Conservation (phyloP, 2,888 invertebrate genomes). For the Hirtodrosophila histrioides region DNA sequence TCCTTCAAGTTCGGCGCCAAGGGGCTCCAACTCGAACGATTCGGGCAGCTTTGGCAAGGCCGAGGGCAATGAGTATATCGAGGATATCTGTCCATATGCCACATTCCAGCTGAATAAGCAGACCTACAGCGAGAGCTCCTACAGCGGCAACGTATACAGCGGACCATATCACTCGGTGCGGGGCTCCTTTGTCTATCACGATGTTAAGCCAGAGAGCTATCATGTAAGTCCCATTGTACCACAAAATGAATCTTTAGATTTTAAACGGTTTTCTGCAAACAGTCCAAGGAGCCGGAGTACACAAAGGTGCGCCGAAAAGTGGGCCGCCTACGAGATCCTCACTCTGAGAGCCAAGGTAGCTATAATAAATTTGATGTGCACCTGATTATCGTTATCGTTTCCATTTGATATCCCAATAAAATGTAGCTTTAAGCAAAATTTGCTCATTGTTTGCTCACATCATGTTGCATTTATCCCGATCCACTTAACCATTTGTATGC, state of each 20-base stretch:
- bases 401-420: constrained; percentile 20
- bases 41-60: constrained; percentile 86
- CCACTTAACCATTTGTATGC: constrained; percentile 24
- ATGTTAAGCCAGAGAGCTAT: constrained; percentile 88
- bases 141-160: constrained; percentile 94
- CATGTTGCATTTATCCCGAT: constrained; percentile 21
- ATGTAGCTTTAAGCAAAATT: constrained; percentile 73
- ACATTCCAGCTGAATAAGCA: constrained; percentile 95
- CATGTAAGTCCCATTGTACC: constrained; percentile 76
- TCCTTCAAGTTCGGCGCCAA: constrained; percentile 84
- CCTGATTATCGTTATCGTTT: constrained; percentile 6
- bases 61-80: constrained; percentile 90
- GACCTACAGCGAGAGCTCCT: constrained; percentile 94
- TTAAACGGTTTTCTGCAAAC: background rate
- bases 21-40: constrained; percentile 85
- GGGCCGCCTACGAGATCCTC: constrained; percentile 90
- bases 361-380: constrained; percentile 10
- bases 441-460: constrained; percentile 48
- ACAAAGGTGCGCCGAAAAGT: constrained; percentile 94
- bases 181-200: constrained; percentile 95
- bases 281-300: constrained; percentile 91
- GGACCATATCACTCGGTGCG: constrained; percentile 94
- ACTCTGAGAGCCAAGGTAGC: constrained; percentile 93
- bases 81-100: constrained; percentile 96
- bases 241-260: too few relatives aligned